These are phyloP conservation scores for Pleuronectes platessa DNA, from an alignment of 2,113 vertebrate genomes.

Conservation along the genomic window DNA sequence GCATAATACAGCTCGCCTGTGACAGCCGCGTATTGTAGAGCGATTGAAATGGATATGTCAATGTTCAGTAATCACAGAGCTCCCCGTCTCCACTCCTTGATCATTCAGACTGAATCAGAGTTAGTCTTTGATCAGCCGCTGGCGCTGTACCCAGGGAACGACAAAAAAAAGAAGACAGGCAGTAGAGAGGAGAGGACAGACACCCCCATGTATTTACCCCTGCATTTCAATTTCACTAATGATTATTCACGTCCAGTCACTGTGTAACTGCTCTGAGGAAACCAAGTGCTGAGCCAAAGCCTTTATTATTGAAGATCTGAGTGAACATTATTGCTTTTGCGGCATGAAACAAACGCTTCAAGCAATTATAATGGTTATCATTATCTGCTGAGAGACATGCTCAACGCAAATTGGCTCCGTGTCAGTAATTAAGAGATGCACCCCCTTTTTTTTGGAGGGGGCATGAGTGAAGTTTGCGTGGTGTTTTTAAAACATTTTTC, in stretches of 20 bases:
- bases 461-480: constrained; percentile 54
- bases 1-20: constrained; percentile 55
- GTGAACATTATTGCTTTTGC: constrained; percentile 78
- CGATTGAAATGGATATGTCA: constrained; percentile 75
- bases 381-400: constrained; percentile 77
- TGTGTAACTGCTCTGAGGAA: constrained; percentile 71
- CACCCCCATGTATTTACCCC: constrained; percentile 68
- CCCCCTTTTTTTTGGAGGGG: constrained; percentile 47
- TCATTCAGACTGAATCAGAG: constrained; percentile 71
- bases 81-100: constrained; percentile 74
- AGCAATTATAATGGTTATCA: constrained; percentile 80
- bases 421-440: constrained; percentile 77
- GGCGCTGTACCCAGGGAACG: constrained; percentile 58
- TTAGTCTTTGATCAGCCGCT: constrained; percentile 75
- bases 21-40: constrained; percentile 60
- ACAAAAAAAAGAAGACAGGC: constrained; percentile 56
- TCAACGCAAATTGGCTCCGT: constrained; percentile 74
- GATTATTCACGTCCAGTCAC: constrained; percentile 78
- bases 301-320: constrained; percentile 77
- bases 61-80: constrained; percentile 74
- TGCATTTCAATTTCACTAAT: constrained; percentile 76
- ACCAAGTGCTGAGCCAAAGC: constrained; percentile 67
- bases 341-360: constrained; percentile 76
- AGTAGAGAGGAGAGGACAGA: constrained; percentile 64
- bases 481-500: constrained; percentile 54